Conservation (phyloP, 2,113 vertebrate genomes). For the Neogale vison region DNA sequence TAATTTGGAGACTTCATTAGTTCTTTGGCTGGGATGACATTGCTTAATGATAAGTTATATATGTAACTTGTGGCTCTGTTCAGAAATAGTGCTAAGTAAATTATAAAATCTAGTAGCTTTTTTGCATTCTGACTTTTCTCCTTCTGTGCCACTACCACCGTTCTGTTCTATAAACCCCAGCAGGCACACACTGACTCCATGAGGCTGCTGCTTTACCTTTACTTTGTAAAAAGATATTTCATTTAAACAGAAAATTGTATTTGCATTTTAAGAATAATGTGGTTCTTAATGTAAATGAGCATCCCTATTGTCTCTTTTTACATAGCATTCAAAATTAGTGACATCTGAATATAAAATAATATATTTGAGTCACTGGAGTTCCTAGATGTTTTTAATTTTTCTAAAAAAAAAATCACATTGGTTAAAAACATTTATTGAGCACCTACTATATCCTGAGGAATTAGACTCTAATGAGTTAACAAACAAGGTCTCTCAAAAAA, state of each 20-base stretch:
- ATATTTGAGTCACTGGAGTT: neutral
- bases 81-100: neutral
- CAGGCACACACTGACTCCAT: neutral
- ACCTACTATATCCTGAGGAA: neutral
- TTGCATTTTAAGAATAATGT: neutral
- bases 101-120: neutral
- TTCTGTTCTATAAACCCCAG: neutral
- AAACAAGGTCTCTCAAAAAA: neutral
- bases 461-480: neutral
- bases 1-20: neutral
- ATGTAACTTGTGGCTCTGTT: neutral
- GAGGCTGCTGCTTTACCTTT: neutral
- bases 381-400: neutral
- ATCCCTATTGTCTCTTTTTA: neutral
- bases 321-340: neutral
- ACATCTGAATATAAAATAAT: neutral
- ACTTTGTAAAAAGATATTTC: neutral
- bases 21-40: neutral
- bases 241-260: neutral
- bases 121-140: neutral
- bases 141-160: neutral
- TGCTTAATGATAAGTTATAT: neutral
- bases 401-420: neutral
- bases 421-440: neutral
- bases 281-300: neutral